phyloP scores from a whole-genome alignment of 1,140 invertebrate species.

The Choristoneura fumiferana region DNA sequence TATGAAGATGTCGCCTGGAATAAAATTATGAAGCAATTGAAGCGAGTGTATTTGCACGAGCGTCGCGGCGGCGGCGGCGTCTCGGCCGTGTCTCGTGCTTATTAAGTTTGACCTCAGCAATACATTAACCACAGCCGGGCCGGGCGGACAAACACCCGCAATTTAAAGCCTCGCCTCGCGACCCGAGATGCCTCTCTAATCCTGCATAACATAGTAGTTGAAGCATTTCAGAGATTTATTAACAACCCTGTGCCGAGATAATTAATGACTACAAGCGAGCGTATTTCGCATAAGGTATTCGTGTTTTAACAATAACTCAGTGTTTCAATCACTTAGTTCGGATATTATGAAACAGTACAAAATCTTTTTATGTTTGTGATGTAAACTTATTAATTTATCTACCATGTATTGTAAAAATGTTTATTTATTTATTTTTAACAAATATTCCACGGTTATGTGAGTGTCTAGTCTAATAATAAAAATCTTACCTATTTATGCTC shows the following conservation, averaged over 20 bases:
- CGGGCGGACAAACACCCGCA: slow-evolving; percentile 24
- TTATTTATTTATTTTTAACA: no score
- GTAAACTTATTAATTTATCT: no score
- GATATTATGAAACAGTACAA: no score
- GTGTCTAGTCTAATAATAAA: no score
- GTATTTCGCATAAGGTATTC: not conserved
- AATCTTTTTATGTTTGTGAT: no score
- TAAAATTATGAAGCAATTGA: slow-evolving; percentile 34
- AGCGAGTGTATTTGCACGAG: slow-evolving; percentile 8
- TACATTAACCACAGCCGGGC: slow-evolving; percentile 28
- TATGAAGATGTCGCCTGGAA: slow-evolving; percentile 27
- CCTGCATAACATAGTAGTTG: slow-evolving; percentile 37
- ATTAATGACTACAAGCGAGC: slow-evolving; percentile 23
- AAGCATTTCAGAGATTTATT: slow-evolving; percentile 43
- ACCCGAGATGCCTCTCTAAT: slow-evolving; percentile 31
- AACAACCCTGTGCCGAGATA: slow-evolving; percentile 28
- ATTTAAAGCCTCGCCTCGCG: slow-evolving; percentile 31
- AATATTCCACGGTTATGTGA: no score
- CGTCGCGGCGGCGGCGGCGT: slow-evolving; percentile 21
- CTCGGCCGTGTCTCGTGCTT: slow-evolving; percentile 20
- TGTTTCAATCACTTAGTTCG: no score
- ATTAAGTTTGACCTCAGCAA: slow-evolving; percentile 34
- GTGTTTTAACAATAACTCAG: no score
- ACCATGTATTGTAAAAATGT: no score
- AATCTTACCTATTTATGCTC: no score